Conservation (phyloP, 2,888 invertebrate species). For the Acrobasis suavella region DNA sequence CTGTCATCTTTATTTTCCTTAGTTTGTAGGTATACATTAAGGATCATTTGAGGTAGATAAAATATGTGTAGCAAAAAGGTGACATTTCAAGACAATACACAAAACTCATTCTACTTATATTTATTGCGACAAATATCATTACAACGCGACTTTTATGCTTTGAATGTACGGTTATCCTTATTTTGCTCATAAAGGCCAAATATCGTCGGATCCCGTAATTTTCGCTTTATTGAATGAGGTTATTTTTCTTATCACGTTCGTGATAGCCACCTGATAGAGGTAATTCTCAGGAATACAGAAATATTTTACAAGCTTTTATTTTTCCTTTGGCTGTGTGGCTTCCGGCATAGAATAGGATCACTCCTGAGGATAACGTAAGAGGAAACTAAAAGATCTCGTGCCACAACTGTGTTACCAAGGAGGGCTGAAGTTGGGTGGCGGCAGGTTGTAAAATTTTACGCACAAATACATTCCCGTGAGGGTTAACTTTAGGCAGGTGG, state of each 20-base stretch:
- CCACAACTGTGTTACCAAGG: too few relatives aligned
- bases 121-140: conserved; percentile 16
- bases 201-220: conserved; percentile 21
- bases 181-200: conserved; percentile 18
- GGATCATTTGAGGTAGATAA: too few relatives aligned
- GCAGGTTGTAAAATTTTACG: too few relatives aligned
- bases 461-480: too few relatives aligned
- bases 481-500: too few relatives aligned
- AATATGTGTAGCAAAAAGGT: neutral
- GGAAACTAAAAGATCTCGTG: too few relatives aligned
- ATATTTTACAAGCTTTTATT: neutral
- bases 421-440: too few relatives aligned
- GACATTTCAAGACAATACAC: neutral
- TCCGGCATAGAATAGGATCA: too few relatives aligned
- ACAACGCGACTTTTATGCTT: conserved; percentile 19
- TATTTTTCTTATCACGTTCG: conserved; percentile 29
- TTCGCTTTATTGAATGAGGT: conserved; percentile 28
- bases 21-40: too few relatives aligned
- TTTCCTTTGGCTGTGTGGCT: too few relatives aligned
- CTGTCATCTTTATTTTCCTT: too few relatives aligned
- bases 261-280: conserved; percentile 23
- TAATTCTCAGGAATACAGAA: conserved; percentile 27
- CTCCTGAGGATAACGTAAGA: too few relatives aligned
- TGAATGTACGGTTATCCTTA: conserved; percentile 19
- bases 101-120: neutral